These are phyloP conservation scores for Rousettus madagascariensis DNA, from an alignment of 2,797 vertebrate species.

Conservation along the genomic window DNA sequence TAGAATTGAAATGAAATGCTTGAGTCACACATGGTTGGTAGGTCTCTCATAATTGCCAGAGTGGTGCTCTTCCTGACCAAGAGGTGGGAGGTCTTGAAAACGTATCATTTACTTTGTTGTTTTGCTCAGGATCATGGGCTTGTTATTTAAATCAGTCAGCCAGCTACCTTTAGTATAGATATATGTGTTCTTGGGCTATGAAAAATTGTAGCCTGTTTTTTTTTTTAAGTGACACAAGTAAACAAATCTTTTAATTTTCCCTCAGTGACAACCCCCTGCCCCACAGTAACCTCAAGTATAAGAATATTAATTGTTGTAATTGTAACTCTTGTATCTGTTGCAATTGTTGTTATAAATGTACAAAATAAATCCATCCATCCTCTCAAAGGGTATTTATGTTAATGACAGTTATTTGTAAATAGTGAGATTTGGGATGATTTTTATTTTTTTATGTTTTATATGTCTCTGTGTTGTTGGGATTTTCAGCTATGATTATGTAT, in stretches of 20 bases:
- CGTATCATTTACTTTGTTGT: neutral
- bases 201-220: neutral
- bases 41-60: neutral
- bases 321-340: neutral
- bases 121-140: neutral
- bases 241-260: neutral
- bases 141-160: neutral
- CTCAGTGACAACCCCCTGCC: neutral
- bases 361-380: neutral
- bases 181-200: neutral
- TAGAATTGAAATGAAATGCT: neutral
- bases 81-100: neutral
- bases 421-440: constrained; percentile 24
- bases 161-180: neutral
- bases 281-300: no score
- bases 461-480: constrained; percentile 13
- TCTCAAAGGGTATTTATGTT: neutral
- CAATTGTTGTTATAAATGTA: neutral
- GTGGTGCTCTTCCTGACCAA: neutral
- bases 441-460: constrained; percentile 10
- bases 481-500: neutral
- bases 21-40: neutral
- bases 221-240: neutral
- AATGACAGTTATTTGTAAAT: constrained; percentile 18
- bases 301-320: neutral